These are phyloP conservation scores for Euglossa dilemma DNA, from an alignment of 1,140 invertebrate species.

Conservation along the genomic window DNA sequence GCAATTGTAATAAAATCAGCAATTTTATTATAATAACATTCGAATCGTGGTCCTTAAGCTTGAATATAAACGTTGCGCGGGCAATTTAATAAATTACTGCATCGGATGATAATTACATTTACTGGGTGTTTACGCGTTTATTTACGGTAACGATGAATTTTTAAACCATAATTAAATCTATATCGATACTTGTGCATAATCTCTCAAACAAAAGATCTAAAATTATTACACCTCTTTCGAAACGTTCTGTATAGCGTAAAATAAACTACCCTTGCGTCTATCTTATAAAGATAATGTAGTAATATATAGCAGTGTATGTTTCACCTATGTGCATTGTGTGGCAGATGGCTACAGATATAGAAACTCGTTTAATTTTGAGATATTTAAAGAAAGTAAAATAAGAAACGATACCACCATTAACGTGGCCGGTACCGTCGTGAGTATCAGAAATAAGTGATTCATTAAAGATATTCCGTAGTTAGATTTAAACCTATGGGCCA, in stretches of 20 bases:
- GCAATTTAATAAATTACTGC: background rate
- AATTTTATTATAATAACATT: background rate
- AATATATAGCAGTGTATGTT: background rate
- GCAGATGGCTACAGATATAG: background rate
- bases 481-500: conserved; percentile 1
- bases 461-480: conserved; percentile 29
- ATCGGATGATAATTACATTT: background rate
- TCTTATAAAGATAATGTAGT: background rate
- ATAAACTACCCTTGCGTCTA: background rate
- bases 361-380: background rate
- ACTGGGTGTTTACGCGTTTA: background rate
- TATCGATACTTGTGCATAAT: too few species aligned
- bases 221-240: background rate
- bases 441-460: conserved; percentile 27
- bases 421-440: background rate
- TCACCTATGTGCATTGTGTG: background rate
- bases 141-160: background rate
- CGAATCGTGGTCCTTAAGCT: background rate
- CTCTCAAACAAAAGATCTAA: background rate
- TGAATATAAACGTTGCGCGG: background rate
- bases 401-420: background rate
- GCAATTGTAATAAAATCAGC: background rate
- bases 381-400: background rate
- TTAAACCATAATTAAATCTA: background rate
- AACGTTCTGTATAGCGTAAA: too few species aligned